phyloP scores from a whole-genome alignment of 1,140 invertebrate genomes.

The Drosophila quadrilineata region DNA sequence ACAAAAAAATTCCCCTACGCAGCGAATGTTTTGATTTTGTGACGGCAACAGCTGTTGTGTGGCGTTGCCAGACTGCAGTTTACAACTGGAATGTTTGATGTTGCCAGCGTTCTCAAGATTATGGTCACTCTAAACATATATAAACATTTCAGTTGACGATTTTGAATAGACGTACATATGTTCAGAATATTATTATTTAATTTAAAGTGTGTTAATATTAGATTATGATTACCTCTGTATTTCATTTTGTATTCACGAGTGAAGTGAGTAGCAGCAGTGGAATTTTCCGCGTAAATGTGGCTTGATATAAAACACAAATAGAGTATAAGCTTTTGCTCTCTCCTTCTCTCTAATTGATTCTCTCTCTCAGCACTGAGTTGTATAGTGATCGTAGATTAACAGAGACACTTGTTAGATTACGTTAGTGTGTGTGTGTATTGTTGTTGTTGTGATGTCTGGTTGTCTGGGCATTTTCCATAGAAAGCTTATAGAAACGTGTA shows the following conservation, averaged over 20 bases:
- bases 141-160: too few species aligned
- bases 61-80: background rate
- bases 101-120: too few species aligned
- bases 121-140: slow-evolving; percentile 1
- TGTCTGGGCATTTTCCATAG: background rate
- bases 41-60: slow-evolving; percentile 14
- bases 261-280: slow-evolving; percentile 8
- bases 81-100: too few species aligned
- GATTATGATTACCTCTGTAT: too few species aligned
- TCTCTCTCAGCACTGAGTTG: too few species aligned
- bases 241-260: too few species aligned
- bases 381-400: background rate
- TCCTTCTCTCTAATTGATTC: background rate
- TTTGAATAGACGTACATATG: too few species aligned
- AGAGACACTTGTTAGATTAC: too few species aligned
- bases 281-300: slow-evolving; percentile 42
- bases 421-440: background rate
- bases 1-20: slow-evolving; percentile 7
- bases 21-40: slow-evolving; percentile 37
- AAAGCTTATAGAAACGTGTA: background rate
- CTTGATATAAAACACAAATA: background rate
- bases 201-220: too few species aligned
- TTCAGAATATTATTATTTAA: too few species aligned
- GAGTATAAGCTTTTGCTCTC: slow-evolving; percentile 34
- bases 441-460: background rate